A percentile compares a stretch with the other conserved stretches of the same genome.
Conservation (phyloP, 2,113 vertebrate species). For the Uria lomvia region DNA sequence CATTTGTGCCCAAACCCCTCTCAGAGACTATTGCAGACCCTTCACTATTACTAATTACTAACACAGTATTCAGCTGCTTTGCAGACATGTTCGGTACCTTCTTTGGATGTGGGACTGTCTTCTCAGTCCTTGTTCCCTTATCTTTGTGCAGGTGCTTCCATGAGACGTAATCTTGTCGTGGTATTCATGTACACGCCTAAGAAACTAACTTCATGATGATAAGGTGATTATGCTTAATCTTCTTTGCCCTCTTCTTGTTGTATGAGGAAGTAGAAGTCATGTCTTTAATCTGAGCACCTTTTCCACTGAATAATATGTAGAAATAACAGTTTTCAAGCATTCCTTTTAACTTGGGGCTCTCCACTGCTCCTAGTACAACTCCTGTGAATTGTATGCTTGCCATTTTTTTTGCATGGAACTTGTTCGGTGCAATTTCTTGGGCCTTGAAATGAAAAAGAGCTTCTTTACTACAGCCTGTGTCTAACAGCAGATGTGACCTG, state of each 20-base stretch:
- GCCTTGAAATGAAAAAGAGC: not conserved
- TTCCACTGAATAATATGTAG: not conserved
- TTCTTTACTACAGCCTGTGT: not conserved
- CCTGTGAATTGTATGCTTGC: not conserved
- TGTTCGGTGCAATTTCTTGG: not conserved
- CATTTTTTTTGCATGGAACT: not conserved
- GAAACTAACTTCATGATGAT: not conserved
- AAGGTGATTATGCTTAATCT: not conserved
- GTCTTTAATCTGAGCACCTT: not conserved
- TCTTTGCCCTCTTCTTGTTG: not conserved
- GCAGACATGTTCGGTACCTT: fast-evolving
- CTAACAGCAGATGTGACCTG: not conserved
- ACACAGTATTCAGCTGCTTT: not conserved
- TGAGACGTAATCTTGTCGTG: not conserved
- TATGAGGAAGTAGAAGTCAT: not conserved
- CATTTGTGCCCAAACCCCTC: not conserved
- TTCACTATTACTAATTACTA: not conserved
- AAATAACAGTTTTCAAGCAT: not conserved
- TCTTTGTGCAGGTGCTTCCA: not conserved
- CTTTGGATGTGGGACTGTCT: not conserved
- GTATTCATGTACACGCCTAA: not conserved
- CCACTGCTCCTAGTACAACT: not conserved
- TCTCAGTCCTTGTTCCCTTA: not conserved
- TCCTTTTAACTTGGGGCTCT: not conserved
- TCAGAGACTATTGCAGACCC: not conserved